A percentile compares a stretch with the other conserved stretches of the same genome.
Evolutionary conservation across 2,888 invertebrate genomes (phyloP).

Genomic region (Timandra comae): DNA sequence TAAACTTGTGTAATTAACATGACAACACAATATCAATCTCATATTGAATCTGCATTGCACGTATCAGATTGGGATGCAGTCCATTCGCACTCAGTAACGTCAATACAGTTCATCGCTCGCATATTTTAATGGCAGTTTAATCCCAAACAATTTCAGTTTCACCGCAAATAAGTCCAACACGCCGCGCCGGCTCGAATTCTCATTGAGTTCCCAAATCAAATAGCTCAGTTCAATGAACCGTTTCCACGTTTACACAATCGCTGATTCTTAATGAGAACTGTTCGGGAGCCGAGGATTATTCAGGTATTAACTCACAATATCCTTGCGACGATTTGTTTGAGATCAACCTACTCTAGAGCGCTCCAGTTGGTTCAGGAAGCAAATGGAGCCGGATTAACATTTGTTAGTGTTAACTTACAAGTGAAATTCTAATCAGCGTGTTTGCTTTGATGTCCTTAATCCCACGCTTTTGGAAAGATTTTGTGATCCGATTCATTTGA

Average conservation of each 20-base stretch:
- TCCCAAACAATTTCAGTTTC: constrained; percentile 1
- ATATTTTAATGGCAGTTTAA: background rate
- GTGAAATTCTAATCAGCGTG: too few relatives aligned
- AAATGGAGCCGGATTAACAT: constrained; percentile 1
- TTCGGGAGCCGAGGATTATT: too few relatives aligned
- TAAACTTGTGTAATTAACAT: too few relatives aligned
- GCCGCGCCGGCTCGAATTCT: constrained; percentile 1
- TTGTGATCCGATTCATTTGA: too few relatives aligned
- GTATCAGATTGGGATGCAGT: too few relatives aligned
- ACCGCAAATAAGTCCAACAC: constrained; percentile 4
- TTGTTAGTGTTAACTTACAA: background rate
- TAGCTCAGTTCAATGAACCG: constrained; percentile 5
- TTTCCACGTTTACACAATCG: constrained; percentile 21
- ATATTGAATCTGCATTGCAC: too few relatives aligned
- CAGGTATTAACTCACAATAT: constrained; percentile 7
- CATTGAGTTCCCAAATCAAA: constrained; percentile 1
- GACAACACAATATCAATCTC: too few relatives aligned
- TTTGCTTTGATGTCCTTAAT: too few relatives aligned
- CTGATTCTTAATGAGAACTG: constrained; percentile 22
- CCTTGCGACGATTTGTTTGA: constrained; percentile 10
- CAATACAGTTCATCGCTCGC: too few relatives aligned
- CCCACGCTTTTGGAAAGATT: too few relatives aligned
- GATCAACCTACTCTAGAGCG: constrained; percentile 15
- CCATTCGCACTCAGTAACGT: too few relatives aligned
- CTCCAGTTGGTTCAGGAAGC: constrained; percentile 12